Conservation (phyloP, 2,113 vertebrate species). For the Hemibagrus wyckioides region DNA sequence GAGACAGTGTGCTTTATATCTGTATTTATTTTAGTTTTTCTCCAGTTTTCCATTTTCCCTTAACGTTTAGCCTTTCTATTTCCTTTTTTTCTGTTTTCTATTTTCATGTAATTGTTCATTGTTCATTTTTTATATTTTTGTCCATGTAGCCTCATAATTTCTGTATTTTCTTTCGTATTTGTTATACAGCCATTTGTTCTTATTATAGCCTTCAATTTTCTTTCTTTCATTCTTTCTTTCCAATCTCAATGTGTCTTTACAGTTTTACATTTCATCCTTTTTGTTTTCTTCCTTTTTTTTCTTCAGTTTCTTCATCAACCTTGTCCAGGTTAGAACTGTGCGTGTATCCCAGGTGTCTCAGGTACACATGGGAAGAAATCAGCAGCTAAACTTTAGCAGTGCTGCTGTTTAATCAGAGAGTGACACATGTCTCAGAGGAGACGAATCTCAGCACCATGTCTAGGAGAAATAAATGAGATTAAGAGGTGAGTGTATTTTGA, state of each 20-base stretch:
- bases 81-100: not conserved
- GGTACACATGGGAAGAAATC: not conserved
- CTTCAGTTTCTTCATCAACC: not conserved
- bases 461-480: constrained; percentile 18
- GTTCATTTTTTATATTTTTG: not conserved
- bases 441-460: not conserved
- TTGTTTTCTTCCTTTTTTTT: not conserved
- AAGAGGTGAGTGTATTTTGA: not conserved
- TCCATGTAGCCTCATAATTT: not conserved
- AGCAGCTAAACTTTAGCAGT: not conserved
- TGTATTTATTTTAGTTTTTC: not conserved
- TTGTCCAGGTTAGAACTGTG: not conserved
- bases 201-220: not conserved
- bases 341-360: not conserved
- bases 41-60: not conserved
- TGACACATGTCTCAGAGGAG: not conserved
- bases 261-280: not conserved
- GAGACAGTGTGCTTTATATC: not conserved
- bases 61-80: not conserved
- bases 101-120: not conserved
- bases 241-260: not conserved
- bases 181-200: no score
- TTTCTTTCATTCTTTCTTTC: not conserved
- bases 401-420: not conserved
- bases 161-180: not conserved